Evolutionary conservation across 2,888 invertebrate genomes (phyloP).

Genomic region (Ochropleura plecta): DNA sequence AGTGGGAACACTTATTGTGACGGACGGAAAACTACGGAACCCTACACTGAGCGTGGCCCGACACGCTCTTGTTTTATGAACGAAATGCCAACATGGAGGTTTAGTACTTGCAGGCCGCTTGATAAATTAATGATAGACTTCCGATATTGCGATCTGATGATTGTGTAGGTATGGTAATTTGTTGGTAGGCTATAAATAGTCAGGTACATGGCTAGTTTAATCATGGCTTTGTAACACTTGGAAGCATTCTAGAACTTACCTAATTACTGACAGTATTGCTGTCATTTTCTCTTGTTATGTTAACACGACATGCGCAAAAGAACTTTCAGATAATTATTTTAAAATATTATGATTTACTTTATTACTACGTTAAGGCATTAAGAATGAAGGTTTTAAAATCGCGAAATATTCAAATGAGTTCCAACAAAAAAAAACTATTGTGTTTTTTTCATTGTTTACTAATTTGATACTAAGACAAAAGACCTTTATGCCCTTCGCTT

Average conservation of each 20-base stretch:
- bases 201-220: slow-evolving; percentile 32
- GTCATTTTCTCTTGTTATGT: not conserved
- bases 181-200: slow-evolving; percentile 41
- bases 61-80: no score
- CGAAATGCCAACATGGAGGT: slow-evolving; percentile 5
- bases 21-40: no score
- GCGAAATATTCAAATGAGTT: slow-evolving; percentile 10
- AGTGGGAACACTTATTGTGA: no score
- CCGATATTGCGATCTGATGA: slow-evolving; percentile 38
- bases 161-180: slow-evolving; percentile 46
- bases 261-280: slow-evolving; percentile 14
- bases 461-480: slow-evolving; percentile 25
- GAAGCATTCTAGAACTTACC: slow-evolving; percentile 36
- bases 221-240: slow-evolving; percentile 20
- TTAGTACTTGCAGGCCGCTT: slow-evolving; percentile 22
- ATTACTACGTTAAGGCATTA: not conserved
- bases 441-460: not conserved
- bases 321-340: no score
- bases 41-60: no score
- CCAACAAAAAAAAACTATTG: not conserved
- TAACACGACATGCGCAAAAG: not conserved
- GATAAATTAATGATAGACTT: slow-evolving; percentile 55
- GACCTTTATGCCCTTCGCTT: not conserved
- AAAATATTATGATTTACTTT: not conserved
- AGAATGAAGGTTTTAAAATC: not conserved